These are phyloP conservation scores for Catostylus mosaicus DNA, from an alignment of 30 jellyfish, hydroid and myxozoan species.

Conservation along the genomic window DNA sequence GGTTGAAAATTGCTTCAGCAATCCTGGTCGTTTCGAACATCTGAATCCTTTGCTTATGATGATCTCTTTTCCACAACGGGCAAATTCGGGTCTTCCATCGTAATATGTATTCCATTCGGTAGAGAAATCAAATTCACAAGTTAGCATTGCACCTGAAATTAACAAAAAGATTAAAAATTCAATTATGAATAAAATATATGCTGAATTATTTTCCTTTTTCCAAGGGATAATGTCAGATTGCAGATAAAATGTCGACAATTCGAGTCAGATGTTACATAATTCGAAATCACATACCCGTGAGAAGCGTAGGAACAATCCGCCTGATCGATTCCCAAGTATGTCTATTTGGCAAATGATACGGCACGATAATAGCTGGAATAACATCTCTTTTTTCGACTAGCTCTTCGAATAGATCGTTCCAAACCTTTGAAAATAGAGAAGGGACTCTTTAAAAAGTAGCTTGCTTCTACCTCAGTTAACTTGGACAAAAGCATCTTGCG, in stretches of 20 bases:
- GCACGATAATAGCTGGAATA: conserved; percentile 73
- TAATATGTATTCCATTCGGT: conserved; percentile 85
- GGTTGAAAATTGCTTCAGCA: conserved; percentile 65
- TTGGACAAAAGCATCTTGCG: too few species aligned
- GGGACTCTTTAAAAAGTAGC: too few species aligned
- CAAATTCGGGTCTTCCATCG: conserved; percentile 75
- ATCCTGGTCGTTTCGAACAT: conserved; percentile 21
- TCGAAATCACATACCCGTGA: conserved; percentile 63
- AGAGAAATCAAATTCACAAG: conserved; percentile 76
- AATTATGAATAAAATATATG: too few species aligned
- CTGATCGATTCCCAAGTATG: conserved; percentile 77
- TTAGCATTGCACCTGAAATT: conserved; percentile 59
- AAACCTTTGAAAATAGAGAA: conserved; percentile 55
- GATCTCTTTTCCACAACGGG: conserved; percentile 80
- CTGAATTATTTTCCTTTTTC: too few species aligned
- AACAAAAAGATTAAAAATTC: neutral
- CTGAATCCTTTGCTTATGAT: conserved; percentile 51
- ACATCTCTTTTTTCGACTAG: conserved; percentile 44
- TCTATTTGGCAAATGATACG: conserved; percentile 77
- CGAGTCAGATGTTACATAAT: too few species aligned
- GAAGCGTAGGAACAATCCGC: conserved; percentile 50
- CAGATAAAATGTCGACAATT: too few species aligned
- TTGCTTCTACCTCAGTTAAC: too few species aligned
- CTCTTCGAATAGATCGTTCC: conserved; percentile 69
- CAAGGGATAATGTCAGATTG: too few species aligned